These are phyloP conservation scores for Turdus rufiventris DNA, from an alignment of 2,113 vertebrate species.

Conservation along the genomic window DNA sequence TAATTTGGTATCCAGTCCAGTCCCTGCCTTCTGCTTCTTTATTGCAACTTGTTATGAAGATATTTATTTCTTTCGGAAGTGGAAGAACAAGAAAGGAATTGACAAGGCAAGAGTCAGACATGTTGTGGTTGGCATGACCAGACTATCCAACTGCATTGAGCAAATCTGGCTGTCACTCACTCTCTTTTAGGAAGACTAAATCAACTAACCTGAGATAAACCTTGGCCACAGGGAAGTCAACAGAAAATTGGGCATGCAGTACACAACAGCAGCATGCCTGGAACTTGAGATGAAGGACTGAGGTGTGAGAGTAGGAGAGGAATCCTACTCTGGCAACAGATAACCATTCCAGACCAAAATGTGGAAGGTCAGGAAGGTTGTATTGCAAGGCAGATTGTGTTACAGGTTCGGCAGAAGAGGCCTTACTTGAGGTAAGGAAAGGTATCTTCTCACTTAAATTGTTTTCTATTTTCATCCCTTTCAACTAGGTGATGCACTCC, in stretches of 20 bases:
- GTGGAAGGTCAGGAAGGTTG: constrained; percentile 52
- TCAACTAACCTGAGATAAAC: constrained; percentile 15
- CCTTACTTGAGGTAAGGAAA: background rate
- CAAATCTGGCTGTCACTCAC: constrained; percentile 2
- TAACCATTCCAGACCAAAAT: background rate
- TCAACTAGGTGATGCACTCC: background rate
- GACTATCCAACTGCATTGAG: background rate
- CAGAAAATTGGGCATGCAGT: background rate
- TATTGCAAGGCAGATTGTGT: constrained; percentile 20
- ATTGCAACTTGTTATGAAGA: background rate
- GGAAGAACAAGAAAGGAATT: constrained; percentile 28
- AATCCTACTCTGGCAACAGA: constrained; percentile 20
- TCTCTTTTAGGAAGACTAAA: constrained; percentile 1
- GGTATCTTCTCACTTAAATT: background rate
- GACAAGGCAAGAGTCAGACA: constrained; percentile 23
- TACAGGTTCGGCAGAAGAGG: background rate
- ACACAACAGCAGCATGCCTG: background rate
- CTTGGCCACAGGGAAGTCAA: background rate
- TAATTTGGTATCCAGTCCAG: background rate
- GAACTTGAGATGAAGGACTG: constrained; percentile 28
- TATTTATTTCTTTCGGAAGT: constrained; percentile 31
- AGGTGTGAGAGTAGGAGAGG: constrained; percentile 19
- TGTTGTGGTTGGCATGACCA: background rate
- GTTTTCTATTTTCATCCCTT: background rate
- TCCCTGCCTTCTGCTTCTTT: background rate